Conservation (phyloP, 2,797 vertebrate genomes). For the Pantherophis vulpinus region DNA sequence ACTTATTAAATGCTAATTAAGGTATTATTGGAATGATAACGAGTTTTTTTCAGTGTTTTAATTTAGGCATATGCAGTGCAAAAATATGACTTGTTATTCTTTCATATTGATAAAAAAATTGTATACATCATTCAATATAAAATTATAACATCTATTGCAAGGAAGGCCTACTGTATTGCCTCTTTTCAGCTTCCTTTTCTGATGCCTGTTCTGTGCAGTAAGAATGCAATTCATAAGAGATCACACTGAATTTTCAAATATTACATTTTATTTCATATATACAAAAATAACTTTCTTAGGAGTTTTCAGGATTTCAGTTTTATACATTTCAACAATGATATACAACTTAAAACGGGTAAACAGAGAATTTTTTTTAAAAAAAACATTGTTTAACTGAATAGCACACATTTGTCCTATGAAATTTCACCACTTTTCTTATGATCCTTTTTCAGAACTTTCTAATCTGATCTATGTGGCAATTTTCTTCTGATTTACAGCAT, state of each 20-base stretch:
- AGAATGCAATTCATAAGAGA: neutral
- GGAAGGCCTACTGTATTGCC: neutral
- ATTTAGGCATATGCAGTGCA: neutral
- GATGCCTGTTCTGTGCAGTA: neutral
- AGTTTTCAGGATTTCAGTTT: constrained; percentile 65
- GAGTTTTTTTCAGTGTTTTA: neutral
- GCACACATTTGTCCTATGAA: neutral
- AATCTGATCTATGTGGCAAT: neutral
- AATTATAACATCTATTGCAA: neutral
- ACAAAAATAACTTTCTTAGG: constrained; percentile 74
- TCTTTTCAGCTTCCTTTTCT: neutral
- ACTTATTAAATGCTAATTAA: neutral
- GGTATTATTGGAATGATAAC: neutral
- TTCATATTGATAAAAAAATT: neutral
- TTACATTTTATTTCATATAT: constrained; percentile 71
- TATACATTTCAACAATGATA: constrained; percentile 60
- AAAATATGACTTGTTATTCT: neutral
- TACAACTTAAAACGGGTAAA: constrained; percentile 56
- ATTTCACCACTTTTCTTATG: constrained; percentile 37
- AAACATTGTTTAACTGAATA: neutral
- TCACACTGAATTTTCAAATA: constrained; percentile 48
- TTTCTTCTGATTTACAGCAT: constrained; percentile 30
- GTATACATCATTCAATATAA: neutral
- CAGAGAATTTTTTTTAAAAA: constrained; percentile 44
- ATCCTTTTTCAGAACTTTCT: constrained; percentile 31